Conservation (phyloP, 1,140 invertebrate genomes). For the Diachasmimorpha longicaudata region DNA sequence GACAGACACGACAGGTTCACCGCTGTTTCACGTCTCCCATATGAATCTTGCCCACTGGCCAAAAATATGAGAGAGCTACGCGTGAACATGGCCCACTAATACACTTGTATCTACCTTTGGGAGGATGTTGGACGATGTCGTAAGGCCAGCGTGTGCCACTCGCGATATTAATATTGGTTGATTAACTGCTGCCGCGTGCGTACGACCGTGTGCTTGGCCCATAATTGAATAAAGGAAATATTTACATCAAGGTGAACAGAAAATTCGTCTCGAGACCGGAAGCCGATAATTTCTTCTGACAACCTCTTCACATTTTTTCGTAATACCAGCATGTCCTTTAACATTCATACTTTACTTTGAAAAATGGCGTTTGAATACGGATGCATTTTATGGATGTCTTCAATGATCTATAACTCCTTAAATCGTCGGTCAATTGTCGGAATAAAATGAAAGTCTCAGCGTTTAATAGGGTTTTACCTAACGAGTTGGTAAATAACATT, state of each 20-base stretch:
- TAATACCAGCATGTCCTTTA: too few relatives aligned
- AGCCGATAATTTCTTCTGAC: background rate
- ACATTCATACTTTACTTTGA: too few relatives aligned
- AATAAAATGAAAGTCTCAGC: too few relatives aligned
- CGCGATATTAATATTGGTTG: slow-evolving; percentile 60
- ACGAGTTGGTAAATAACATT: too few relatives aligned
- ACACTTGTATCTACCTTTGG: background rate
- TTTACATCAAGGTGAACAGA: background rate
- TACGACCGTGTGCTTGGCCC: slow-evolving; percentile 1
- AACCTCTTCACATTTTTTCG: background rate
- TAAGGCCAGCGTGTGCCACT: slow-evolving; percentile 25
- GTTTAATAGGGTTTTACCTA: too few relatives aligned
- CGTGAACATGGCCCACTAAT: background rate
- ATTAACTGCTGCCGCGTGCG: slow-evolving; percentile 57
- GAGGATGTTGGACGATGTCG: slow-evolving; percentile 17
- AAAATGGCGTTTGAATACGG: too few relatives aligned
- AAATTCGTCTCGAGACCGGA: background rate
- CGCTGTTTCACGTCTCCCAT: slow-evolving; percentile 18
- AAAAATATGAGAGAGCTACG: slow-evolving; percentile 35
- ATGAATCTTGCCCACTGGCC: slow-evolving; percentile 27
- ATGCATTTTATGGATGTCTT: too few relatives aligned
- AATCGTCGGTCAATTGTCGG: too few relatives aligned
- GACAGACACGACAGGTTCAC: slow-evolving; percentile 35
- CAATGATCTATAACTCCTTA: too few relatives aligned
- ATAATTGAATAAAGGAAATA: background rate